phyloP scores from a whole-genome alignment of 2,888 invertebrate genomes.

The Epistrophe grossulariae region DNA sequence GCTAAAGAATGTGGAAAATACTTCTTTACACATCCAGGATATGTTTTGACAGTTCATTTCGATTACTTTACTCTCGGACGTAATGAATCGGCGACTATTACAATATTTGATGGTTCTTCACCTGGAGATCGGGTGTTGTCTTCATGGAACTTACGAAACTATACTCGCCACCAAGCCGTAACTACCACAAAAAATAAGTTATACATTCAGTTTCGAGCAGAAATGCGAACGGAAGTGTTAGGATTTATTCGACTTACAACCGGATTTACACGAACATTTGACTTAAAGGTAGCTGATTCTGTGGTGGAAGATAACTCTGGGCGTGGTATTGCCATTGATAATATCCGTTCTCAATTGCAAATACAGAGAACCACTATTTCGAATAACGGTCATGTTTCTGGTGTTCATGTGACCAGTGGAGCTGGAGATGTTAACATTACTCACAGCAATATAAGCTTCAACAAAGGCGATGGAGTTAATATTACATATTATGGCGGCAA shows the following conservation, averaged over 20 bases:
- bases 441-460: conserved; percentile 94
- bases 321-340: conserved; percentile 96
- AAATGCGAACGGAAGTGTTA: conserved; percentile 89
- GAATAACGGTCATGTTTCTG: conserved; percentile 95
- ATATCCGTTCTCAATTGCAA: conserved; percentile 94
- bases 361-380: conserved; percentile 92
- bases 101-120: conserved; percentile 91
- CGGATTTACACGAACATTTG: conserved; percentile 91
- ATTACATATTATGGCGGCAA: conserved; percentile 97
- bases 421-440: conserved; percentile 98
- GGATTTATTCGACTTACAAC: conserved; percentile 92
- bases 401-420: conserved; percentile 94
- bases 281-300: conserved; percentile 94
- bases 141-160: conserved; percentile 90
- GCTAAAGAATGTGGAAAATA: conserved; percentile 91
- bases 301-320: conserved; percentile 95
- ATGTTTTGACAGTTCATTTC: conserved; percentile 93
- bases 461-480: conserved; percentile 97
- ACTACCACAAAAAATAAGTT: conserved; percentile 92
- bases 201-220: conserved; percentile 91
- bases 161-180: conserved; percentile 94
- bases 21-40: conserved; percentile 91
- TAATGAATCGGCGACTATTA: conserved; percentile 90
- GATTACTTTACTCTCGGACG: conserved; percentile 91
- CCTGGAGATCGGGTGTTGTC: conserved; percentile 89